These are phyloP conservation scores for Odontesthes bonariensis DNA, from an alignment of 2,113 vertebrate species.

Conservation along the genomic window DNA sequence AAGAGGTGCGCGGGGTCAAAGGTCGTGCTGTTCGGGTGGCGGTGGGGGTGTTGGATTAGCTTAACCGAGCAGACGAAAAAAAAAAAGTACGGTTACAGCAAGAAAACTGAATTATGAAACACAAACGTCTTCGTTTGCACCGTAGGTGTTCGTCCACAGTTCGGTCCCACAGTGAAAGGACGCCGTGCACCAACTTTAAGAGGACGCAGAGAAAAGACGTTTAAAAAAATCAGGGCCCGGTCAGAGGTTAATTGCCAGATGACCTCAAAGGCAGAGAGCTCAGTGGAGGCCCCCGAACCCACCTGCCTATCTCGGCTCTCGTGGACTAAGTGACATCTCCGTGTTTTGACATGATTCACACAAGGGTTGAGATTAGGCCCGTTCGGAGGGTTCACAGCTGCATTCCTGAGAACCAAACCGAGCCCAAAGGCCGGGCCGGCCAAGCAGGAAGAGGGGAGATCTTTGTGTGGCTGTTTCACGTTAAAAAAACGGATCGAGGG, in stretches of 20 bases:
- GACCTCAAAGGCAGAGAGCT: slow-evolving; percentile 70
- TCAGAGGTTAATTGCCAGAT: slow-evolving; percentile 81
- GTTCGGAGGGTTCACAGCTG: slow-evolving; percentile 47
- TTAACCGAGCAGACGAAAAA: slow-evolving; percentile 28
- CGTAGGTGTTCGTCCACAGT: too few relatives aligned
- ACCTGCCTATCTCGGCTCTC: slow-evolving; percentile 59
- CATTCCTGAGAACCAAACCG: slow-evolving; percentile 74
- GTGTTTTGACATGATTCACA: slow-evolving; percentile 84
- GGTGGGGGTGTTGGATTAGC: slow-evolving; percentile 59
- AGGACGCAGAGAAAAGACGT: slow-evolving; percentile 28
- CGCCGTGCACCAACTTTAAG: background rate
- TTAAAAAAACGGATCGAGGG: too few relatives aligned
- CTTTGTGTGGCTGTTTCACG: too few relatives aligned
- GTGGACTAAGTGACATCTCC: slow-evolving; percentile 73
- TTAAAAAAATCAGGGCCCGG: slow-evolving; percentile 30
- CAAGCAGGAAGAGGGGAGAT: background rate
- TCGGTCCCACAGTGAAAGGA: too few relatives aligned
- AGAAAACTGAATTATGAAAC: background rate
- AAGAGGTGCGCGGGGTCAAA: slow-evolving; percentile 81
- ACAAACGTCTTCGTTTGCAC: too few relatives aligned
- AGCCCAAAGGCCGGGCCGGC: slow-evolving; percentile 2
- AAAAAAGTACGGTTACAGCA: slow-evolving; percentile 7
- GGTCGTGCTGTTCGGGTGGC: slow-evolving; percentile 56
- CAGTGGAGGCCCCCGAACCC: slow-evolving; percentile 53
- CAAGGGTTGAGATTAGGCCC: slow-evolving; percentile 68